Evolutionary conservation across 2,113 vertebrate species (phyloP), one percentile per base, ranked within the genome.

Genomic region (Trochalopteron elliotii): DNA sequence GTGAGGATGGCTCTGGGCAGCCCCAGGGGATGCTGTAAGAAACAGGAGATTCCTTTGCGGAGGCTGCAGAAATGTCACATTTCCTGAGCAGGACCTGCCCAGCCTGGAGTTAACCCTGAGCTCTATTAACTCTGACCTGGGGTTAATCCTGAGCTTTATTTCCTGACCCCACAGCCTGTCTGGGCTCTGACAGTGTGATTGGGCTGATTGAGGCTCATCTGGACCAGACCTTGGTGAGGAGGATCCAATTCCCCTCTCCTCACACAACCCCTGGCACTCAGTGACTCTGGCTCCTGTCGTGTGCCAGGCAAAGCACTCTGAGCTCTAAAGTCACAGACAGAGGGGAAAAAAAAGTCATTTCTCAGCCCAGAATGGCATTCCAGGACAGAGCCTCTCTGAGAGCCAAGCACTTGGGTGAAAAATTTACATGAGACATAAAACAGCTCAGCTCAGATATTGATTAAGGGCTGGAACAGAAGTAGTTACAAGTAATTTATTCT

Each of bases 261-360:
- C 55, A 33, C 55, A 56, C 19, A 56, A 2, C 31, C 55, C 16
- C 21, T 18, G 37, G 42, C 12, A 5, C 9, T 5, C 44, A 2
- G 20, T 0, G 24, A 4, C 12, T 28, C 56, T 11, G 14, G 0
- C 0, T 24, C 39, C 71, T 57, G 9, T 9, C 5, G 0, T 7
- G 19, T 9, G 21, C 33, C 57, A 30, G 28, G 21, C 22, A 37
- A 45, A 65, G 21, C 9, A 4, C 42, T 47, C 27, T 3, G 42
- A 12, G 31, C n/a, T 6, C 21, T 2, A 3, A 33, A 57, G 18
- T 4, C 49, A 52, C 44, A 78, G 20, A 10, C 40, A 10, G 0
- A 20, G 5, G 44, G 5, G 15, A 11, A 1, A 17, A 27, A 40
- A 42, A 57, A 1, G 10, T 8, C 13, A 8, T 57, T 90, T 81